Conservation (phyloP, 2,888 invertebrate species). For the Siphlonurus alternatus region DNA sequence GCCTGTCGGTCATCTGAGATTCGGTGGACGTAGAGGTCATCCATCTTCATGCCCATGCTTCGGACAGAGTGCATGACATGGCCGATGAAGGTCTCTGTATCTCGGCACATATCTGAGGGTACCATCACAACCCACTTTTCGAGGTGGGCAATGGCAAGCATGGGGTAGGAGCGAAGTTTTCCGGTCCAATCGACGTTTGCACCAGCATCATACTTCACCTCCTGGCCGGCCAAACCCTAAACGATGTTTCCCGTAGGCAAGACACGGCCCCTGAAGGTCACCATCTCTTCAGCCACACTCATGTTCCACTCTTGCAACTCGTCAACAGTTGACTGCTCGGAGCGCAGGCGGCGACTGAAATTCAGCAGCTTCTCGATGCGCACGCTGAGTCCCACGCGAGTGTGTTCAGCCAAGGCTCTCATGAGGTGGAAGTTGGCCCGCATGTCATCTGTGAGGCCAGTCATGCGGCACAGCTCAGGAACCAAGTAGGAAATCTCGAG, state of each 20-base stretch:
- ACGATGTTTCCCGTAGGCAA: constrained; percentile 46
- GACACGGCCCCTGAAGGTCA: constrained; percentile 46
- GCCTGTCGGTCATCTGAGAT: constrained; percentile 40
- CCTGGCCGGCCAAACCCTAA: constrained; percentile 24
- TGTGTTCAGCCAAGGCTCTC: constrained; percentile 52
- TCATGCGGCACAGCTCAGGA: constrained; percentile 71
- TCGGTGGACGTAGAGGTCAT: constrained; percentile 15
- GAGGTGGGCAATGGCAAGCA: constrained; percentile 9
- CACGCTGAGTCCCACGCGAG: constrained; percentile 50
- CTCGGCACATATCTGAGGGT: constrained; percentile 18
- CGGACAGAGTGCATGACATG: constrained; percentile 25
- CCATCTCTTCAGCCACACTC: constrained; percentile 40
- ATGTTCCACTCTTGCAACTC: constrained; percentile 60
- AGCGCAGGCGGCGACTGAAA: constrained; percentile 44
- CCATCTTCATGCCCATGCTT: constrained; percentile 29
- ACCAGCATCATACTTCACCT: constrained; percentile 26
- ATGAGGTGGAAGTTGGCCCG: constrained; percentile 42
- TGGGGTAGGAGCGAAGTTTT: constrained; percentile 29
- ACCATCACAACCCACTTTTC: constrained; percentile 12
- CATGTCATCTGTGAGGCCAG: constrained; percentile 60
- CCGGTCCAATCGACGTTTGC: constrained; percentile 60
- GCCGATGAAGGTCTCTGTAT: constrained; percentile 31
- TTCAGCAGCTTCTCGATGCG: constrained; percentile 45
- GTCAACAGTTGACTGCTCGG: constrained; percentile 22
- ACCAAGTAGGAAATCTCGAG: constrained; percentile 52